These are phyloP conservation scores for Apeira syringaria DNA, from an alignment of 2,888 invertebrate genomes.

Conservation along the genomic window DNA sequence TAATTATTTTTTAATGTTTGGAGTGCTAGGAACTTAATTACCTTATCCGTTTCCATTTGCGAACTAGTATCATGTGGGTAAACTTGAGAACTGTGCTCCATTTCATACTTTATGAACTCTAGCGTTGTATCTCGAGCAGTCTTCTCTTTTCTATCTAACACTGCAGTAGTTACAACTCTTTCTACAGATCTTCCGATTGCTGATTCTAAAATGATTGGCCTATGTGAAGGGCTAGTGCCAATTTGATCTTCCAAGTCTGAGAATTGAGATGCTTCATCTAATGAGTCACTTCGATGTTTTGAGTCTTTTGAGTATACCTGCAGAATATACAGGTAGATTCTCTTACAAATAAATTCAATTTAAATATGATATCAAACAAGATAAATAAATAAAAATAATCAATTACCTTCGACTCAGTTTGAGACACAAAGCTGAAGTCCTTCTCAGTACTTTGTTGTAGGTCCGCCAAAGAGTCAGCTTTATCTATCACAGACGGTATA, in stretches of 20 bases:
- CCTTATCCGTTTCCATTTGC: slow-evolving; percentile 58
- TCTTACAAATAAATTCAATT: too few relatives aligned
- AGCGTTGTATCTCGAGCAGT: slow-evolving; percentile 49
- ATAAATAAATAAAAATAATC: too few relatives aligned
- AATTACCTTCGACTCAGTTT: slow-evolving; percentile 79
- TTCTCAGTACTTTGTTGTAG: slow-evolving; percentile 76
- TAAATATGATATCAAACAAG: too few relatives aligned
- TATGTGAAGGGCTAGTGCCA: slow-evolving; percentile 68
- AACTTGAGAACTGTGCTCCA: slow-evolving; percentile 61
- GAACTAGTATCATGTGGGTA: slow-evolving; percentile 37
- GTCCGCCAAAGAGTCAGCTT: slow-evolving; percentile 73
- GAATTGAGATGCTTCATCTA: slow-evolving; percentile 78
- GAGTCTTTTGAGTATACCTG: slow-evolving; percentile 74
- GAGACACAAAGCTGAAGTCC: slow-evolving; percentile 75
- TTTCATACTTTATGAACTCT: slow-evolving; percentile 68
- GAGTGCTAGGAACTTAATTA: too few relatives aligned
- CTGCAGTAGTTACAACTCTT: slow-evolving; percentile 36
- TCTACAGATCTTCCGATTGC: slow-evolving; percentile 40
- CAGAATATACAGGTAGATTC: background rate
- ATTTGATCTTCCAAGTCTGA: slow-evolving; percentile 78
- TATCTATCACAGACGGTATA: slow-evolving; percentile 63
- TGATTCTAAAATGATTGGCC: slow-evolving; percentile 38
- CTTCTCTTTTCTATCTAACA: slow-evolving; percentile 37
- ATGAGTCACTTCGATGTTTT: slow-evolving; percentile 75
- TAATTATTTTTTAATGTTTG: too few relatives aligned